phyloP scores from a whole-genome alignment of 2,797 vertebrate genomes.

The Anisognathus igniventris region DNA sequence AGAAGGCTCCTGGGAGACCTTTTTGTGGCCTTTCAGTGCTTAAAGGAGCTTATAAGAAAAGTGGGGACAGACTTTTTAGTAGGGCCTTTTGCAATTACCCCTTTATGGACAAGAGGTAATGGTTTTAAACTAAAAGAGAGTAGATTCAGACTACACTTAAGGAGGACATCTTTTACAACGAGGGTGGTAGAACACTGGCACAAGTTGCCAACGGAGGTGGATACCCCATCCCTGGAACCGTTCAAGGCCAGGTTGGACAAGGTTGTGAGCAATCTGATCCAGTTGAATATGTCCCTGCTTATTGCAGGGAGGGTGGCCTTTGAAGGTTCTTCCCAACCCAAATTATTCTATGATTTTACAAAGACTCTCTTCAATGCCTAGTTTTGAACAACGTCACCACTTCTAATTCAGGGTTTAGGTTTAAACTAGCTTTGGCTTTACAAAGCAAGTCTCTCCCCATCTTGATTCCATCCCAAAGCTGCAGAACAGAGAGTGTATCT shows the following conservation, averaged over 20 bases:
- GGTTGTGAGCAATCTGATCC: not conserved
- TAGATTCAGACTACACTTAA: not conserved
- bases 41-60: not conserved
- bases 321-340: not conserved
- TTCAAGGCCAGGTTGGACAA: not conserved
- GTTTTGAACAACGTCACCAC: accelerated
- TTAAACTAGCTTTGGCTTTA: not conserved
- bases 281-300: not conserved
- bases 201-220: not conserved
- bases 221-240: not conserved
- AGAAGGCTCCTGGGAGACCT: not conserved
- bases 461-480: not conserved
- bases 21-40: not conserved
- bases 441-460: not conserved
- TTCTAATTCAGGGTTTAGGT: not conserved
- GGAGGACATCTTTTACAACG: not conserved
- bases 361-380: not conserved
- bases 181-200: not conserved
- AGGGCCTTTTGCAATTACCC: not conserved
- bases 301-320: not conserved
- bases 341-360: not conserved
- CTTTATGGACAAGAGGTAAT: not conserved
- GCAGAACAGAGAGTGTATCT: not conserved
- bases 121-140: not conserved
- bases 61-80: not conserved